Percentiles rank a stretch among this genome's conserved stretches.
Evolutionary conservation across 1,140 invertebrate species (phyloP).

Genomic region (Drosophila tsacasi): DNA sequence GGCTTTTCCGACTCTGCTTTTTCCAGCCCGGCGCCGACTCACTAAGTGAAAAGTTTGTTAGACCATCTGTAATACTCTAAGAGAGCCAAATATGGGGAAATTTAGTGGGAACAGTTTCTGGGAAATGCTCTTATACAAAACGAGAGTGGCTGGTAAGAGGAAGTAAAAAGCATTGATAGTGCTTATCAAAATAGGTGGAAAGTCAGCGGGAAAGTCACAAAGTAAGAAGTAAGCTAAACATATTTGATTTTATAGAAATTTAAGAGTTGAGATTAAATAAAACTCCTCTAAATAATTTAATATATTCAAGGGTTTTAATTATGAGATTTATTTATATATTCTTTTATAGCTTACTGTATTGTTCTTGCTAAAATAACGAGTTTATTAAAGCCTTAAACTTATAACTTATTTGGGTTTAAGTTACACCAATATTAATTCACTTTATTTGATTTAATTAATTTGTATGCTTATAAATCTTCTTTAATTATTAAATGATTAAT

Average conservation of each 20-base stretch:
- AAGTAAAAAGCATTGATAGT: constrained; percentile 53
- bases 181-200: constrained; percentile 58
- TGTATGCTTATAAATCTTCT: no score
- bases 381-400: no score
- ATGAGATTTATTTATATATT: no score
- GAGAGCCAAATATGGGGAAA: constrained; percentile 7
- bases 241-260: not conserved
- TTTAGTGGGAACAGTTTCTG: constrained; percentile 25
- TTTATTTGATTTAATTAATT: no score
- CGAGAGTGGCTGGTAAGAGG: constrained; percentile 40
- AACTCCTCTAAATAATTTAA: no score
- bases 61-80: constrained; percentile 11
- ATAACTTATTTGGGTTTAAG: no score
- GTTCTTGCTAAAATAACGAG: no score
- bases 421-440: no score
- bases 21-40: constrained; percentile 53
- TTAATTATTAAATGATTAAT: no score
- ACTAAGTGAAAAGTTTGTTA: constrained; percentile 4
- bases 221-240: not conserved
- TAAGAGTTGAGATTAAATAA: not conserved
- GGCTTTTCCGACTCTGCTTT: constrained; percentile 7
- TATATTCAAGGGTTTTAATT: no score
- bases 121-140: constrained; percentile 24
- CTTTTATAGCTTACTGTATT: no score
- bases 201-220: not conserved